Base-by-base conservation (phyloP, 2,888 invertebrate genomes). In the Sinelater perroti region DNA sequence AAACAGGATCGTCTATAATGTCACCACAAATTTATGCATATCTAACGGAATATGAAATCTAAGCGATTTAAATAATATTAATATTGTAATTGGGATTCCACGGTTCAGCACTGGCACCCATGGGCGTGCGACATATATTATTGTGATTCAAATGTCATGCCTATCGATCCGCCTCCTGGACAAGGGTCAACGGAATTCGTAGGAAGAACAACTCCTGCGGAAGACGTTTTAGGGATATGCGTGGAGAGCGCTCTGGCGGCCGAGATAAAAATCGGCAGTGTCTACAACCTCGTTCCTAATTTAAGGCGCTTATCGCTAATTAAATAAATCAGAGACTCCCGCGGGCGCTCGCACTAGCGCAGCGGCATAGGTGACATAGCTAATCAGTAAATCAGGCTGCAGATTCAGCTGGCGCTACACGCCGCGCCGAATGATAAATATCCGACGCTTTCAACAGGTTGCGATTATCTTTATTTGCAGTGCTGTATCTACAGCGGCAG, bases 151-250 rank as follows among this genome's bases (percentile, higher is more conserved):
- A 44, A 44, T 44, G 11, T 42, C 38, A 20, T 38, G 11, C 13
- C 20, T 28, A 62, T 53, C 52, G 55, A 55, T 49, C 61, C 62
- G 65, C 67, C 70, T 68, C 67, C 65, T 44, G 67, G 65, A 47
- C 65, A 70, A 49, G 66, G 72, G 72, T 72, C 72, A 70, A 70
- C 70, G 72, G 67, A 69, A 65, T 66, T 68, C 70, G 71, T 70
- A 69, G 71, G 72, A 71, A 68, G 63, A 46, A 52, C 69, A 66
- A 62, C 61, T 57, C 28, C 11, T 20, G 42, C 33, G 21, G 18
- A 53, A 53, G 46, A 54, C 44, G 17, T 33, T 50, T 40, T 13
- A 30, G 46, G 21, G 33, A 35, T n/a, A n/a, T n/a, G n/a, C n/a
- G n/a, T n/a, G n/a, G n/a, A n/a, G n/a, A n/a, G n/a, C n/a, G n/a